Evolutionary conservation across 2,797 vertebrate genomes (phyloP), one percentile per base, ranked within the genome.

Genomic region (Megalops cyprinoides): DNA sequence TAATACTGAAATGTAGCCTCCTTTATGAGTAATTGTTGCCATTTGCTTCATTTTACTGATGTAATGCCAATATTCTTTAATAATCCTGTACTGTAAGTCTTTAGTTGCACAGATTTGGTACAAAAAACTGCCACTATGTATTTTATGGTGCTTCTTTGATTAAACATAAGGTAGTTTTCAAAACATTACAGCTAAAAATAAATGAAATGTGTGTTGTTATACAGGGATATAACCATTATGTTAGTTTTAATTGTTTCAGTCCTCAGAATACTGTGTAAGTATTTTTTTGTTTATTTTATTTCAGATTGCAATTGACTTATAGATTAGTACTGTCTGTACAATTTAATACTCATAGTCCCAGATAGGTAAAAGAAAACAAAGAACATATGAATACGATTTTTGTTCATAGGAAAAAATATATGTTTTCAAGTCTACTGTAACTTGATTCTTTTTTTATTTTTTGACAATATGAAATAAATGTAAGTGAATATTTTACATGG

Each of bases 141-240:
- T 91, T 93, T 92, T 88, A 93, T 93, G 96, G 95, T 98, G 96
- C 96, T 97, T 91, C 94, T 93, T 90, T 90, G 65, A 89, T 82
- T 89, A 73, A 53, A 80, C 46, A 23, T 85, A 76, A 74, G 67
- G 56, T 51, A 67, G 23, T 48, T 67, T 78, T 67, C 25, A 65
- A 48, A 65, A 18, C 34, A n/a, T 62, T 62, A 46, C 76, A 60
- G 76, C 37, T 60, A 86, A 88, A n/a, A 92, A 90, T 90, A 91
- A 89, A 92, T 93, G 87, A 89, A 89, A 46, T 20, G 20, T 91
- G 88, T 93, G 91, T 94, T 94, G 86, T 92, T 91, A 90, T 91
- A 92, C 92, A 91, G 88, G 86, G 90, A 91, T 93, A 91, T 91
- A 90, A 85, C 87, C 86, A 90, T 85, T 80, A 71, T 84, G 88